A percentile compares a stretch with the other conserved stretches of the same genome.
Conservation (phyloP, 2,888 invertebrate genomes). For the Polymixis lichenea region DNA sequence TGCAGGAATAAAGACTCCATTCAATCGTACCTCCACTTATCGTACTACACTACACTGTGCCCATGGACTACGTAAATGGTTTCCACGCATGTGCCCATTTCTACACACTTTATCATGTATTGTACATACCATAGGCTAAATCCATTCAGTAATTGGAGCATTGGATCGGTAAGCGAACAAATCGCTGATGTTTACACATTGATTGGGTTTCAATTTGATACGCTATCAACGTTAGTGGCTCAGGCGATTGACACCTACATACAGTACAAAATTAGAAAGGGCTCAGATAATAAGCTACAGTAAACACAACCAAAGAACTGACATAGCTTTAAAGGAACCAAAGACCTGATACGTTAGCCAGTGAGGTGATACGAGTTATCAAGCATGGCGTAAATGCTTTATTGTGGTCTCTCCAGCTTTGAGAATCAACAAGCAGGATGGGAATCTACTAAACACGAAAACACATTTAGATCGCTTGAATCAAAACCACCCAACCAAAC, state of each 20-base stretch:
- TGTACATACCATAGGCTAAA: constrained; percentile 11
- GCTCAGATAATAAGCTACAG: neutral
- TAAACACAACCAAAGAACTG: neutral
- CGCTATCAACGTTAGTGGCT: constrained; percentile 21
- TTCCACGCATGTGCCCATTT: neutral
- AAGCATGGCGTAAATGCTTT: neutral
- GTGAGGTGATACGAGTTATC: neutral
- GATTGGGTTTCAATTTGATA: constrained; percentile 46
- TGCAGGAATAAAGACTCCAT: neutral
- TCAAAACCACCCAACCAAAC: constrained; percentile 3
- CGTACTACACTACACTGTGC: neutral
- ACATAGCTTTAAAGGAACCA: neutral
- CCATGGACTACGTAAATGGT: constrained; percentile 5
- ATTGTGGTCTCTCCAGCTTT: neutral
- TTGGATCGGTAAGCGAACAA: constrained; percentile 8
- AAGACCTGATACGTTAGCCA: neutral
- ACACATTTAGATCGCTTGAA: neutral
- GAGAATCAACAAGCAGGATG: neutral
- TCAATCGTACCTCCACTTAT: neutral
- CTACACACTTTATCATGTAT: constrained; percentile 40
- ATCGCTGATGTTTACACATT: constrained; percentile 46
- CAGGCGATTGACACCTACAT: neutral
- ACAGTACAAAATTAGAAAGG: neutral
- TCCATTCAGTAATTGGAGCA: constrained; percentile 46
- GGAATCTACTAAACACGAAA: neutral